Conservation (phyloP, 2,113 vertebrate species). For the Etia nguti region DNA sequence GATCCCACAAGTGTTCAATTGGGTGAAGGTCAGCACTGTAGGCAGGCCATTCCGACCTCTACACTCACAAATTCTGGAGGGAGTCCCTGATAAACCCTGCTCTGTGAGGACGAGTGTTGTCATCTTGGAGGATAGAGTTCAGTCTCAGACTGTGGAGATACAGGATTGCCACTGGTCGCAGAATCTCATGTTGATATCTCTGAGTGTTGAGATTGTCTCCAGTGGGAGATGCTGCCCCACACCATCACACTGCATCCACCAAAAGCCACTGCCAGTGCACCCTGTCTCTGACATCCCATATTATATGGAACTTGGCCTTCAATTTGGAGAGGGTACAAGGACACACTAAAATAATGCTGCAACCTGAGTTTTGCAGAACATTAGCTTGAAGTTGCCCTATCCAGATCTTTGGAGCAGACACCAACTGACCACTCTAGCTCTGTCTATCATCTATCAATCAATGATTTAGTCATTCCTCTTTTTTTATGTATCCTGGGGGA, state of each 20-base stretch:
- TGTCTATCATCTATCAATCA: background rate
- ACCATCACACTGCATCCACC: background rate
- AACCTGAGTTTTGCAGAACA: background rate
- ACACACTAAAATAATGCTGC: background rate
- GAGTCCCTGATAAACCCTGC: background rate
- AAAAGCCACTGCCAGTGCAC: background rate
- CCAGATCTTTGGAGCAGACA: background rate
- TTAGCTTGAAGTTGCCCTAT: background rate
- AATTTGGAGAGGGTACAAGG: background rate
- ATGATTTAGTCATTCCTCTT: background rate
- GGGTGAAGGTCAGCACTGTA: background rate
- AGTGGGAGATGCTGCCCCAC: fast-evolving
- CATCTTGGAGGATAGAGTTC: background rate
- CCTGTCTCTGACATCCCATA: background rate
- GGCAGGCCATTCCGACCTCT: background rate
- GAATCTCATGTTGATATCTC: background rate
- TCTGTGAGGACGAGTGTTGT: background rate
- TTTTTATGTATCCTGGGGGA: background rate
- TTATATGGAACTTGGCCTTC: background rate
- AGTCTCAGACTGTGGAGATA: background rate
- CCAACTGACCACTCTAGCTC: background rate
- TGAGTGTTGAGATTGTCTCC: background rate
- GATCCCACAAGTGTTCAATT: background rate
- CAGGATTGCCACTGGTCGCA: background rate
- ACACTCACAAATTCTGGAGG: background rate